Conservation (phyloP, 2,797 vertebrate species). For the Phyllotis vaccarum region DNA sequence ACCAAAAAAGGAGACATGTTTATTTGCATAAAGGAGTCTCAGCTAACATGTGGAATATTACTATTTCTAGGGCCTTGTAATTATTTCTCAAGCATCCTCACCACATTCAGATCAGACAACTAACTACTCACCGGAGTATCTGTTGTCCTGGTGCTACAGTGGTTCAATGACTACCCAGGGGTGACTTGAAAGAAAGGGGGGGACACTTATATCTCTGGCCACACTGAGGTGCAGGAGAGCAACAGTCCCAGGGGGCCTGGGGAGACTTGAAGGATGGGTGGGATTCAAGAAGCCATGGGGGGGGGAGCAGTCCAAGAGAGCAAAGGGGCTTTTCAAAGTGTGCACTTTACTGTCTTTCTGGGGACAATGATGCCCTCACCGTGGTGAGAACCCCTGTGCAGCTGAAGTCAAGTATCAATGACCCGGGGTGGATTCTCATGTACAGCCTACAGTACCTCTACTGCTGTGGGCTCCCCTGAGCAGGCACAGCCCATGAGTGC, state of each 20-base stretch:
- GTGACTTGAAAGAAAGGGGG: background rate
- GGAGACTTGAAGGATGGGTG: background rate
- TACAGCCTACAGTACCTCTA: background rate
- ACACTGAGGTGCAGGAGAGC: background rate
- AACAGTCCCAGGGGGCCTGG: no score
- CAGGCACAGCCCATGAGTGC: background rate
- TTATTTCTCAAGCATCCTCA: background rate
- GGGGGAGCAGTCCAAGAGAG: background rate
- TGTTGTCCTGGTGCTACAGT: background rate
- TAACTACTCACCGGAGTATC: background rate
- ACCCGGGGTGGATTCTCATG: background rate
- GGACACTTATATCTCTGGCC: background rate
- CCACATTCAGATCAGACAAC: background rate
- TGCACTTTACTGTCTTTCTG: background rate
- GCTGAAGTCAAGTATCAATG: background rate
- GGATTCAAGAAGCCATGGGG: background rate
- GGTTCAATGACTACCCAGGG: background rate
- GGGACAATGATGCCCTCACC: no score
- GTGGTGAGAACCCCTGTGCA: background rate
- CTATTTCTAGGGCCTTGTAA: background rate
- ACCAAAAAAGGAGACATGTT: background rate
- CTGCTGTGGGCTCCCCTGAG: background rate
- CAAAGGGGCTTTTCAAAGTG: background rate
- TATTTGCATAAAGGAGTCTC: background rate
- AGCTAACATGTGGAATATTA: background rate